Base-by-base conservation (phyloP, 2,113 vertebrate species). In the Boulengeromyrus knoepffleri region DNA sequence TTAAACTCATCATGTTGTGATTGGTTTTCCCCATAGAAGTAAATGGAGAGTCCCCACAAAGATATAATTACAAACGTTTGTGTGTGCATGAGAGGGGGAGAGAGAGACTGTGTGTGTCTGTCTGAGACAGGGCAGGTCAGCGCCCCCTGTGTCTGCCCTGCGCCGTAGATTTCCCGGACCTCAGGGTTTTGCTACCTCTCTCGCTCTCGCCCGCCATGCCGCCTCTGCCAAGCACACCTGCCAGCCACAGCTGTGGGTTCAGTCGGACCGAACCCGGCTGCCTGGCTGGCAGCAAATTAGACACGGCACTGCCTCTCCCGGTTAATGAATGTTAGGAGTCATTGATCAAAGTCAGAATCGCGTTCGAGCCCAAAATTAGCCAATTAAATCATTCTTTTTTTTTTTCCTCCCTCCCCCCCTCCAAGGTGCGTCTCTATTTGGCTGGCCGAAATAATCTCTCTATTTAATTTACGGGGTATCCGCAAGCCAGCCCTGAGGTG, bases 261-360 rank as follows among this genome's bases (percentile, higher is more conserved):
- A 94, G 91, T 90, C 90, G 88, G 31, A 31, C 62, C 27, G 10
- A 27, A 0, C n/a, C 92, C 84, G 92, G 93, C 93, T 94, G 94
- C 94, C 93, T 92, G 94, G 93, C 93, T 93, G 94, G 93, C 95
- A 93, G 91, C n/a, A 93, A 95, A 94, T 95, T 94, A 94, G 91
- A 91, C 92, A 91, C 93, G 90, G 93, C 93, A 93, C 93, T 93
- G 91, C 90, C 90, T 92, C 90, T 93, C 93, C 92, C 92, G 92
- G 92, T 90, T 96, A 95, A 96, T 95, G 95, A 95, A 92, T 95
- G 95, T 95, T 94, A 93, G 90, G 92, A 92, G 94, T 93, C 95
- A 95, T 96, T 96, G 95, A 96, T 96, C 95, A 95, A 95, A 95
- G 95, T 95, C 95, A 95, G 93, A 94, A 94, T 94, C 92, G 86